Percentiles rank a stretch among this genome's conserved stretches.
phyloP scores from a whole-genome alignment of 2,113 vertebrate genomes.

The Mohoua ochrocephala region DNA sequence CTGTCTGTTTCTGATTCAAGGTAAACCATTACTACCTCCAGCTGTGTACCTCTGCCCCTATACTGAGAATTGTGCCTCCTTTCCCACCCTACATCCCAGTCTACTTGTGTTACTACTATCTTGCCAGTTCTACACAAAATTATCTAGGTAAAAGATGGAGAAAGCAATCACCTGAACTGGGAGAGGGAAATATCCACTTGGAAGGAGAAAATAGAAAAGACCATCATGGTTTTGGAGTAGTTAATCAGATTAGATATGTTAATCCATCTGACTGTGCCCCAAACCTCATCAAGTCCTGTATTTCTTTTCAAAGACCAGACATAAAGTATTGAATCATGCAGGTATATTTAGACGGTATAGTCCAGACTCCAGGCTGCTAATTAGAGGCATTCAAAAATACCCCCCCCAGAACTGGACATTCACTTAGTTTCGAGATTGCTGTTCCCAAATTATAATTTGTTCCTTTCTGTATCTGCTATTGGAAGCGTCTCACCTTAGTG shows the following conservation, averaged over 20 bases:
- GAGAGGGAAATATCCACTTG: neutral
- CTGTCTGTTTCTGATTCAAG: neutral
- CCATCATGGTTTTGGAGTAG: neutral
- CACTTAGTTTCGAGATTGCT: neutral
- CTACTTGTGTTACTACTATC: neutral
- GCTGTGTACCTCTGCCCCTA: neutral
- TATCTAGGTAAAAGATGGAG: neutral
- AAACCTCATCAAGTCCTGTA: neutral
- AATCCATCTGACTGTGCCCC: neutral
- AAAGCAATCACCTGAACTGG: neutral
- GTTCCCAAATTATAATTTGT: neutral
- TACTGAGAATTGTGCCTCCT: neutral
- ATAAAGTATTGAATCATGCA: neutral
- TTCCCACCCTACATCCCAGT: neutral
- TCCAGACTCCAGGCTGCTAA: neutral
- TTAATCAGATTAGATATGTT: neutral
- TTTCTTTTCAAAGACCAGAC: neutral
- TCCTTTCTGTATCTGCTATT: neutral
- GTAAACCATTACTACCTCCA: neutral
- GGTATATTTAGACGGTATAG: neutral
- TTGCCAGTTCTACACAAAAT: neutral
- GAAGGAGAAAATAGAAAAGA: neutral
- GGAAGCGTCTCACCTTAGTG: neutral
- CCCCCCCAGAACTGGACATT: neutral
- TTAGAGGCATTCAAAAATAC: neutral